phyloP scores from a whole-genome alignment of 2,113 vertebrate genomes.

The Cacatua alba region DNA sequence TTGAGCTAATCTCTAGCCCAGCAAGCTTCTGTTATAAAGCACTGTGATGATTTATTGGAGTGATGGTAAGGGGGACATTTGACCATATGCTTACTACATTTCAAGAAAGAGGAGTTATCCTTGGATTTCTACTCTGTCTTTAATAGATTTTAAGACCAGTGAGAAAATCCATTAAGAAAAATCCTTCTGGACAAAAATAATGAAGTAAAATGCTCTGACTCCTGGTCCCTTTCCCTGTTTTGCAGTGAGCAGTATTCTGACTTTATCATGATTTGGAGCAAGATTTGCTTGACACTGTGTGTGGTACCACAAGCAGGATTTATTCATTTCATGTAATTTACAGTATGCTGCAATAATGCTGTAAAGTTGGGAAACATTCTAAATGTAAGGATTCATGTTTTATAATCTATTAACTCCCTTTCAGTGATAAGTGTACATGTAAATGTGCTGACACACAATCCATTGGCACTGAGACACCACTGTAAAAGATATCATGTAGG shows the following conservation, averaged over 20 bases:
- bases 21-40: not conserved
- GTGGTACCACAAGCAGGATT: not conserved
- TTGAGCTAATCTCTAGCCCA: not conserved
- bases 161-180: not conserved
- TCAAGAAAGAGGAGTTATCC: not conserved
- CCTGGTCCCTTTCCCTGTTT: not conserved
- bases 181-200: not conserved
- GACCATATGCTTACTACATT: not conserved
- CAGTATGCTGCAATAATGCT: not conserved
- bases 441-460: not conserved
- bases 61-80: not conserved
- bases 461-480: not conserved
- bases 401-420: constrained; percentile 9
- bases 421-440: not conserved
- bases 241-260: not conserved
- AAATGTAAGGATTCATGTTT: not conserved
- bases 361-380: not conserved
- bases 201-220: not conserved
- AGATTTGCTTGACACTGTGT: not conserved
- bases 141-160: not conserved
- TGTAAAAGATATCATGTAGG: not conserved
- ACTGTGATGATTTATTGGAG: not conserved
- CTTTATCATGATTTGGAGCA: not conserved
- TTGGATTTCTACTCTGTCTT: not conserved
- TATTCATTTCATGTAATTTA: not conserved